Base-by-base conservation (phyloP, 2,888 invertebrate genomes). In the Lepidocyrtinus sp. region DNA sequence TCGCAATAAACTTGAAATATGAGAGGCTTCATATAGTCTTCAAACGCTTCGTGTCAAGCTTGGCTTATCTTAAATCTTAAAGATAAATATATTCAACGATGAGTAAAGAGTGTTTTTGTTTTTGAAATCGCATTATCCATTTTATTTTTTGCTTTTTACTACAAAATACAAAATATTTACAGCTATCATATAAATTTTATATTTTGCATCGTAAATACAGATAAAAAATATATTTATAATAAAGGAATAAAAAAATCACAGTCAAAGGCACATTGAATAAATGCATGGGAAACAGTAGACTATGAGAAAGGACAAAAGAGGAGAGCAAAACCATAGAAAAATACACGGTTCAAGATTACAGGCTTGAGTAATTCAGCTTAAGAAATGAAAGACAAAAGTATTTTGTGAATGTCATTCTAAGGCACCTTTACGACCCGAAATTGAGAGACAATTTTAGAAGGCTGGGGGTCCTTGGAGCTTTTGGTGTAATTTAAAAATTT, bases 111-210 rank as follows among this genome's bases (percentile, higher is more conserved):
- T n/a, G 19, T 17, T 59, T 59, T 17, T 17, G 12, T 5, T 19
- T 15, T 15, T 17, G 9, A 59, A 65, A 9, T 21, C 45, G 21
- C n/a, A n/a, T n/a, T n/a, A n/a, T n/a, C n/a, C n/a, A n/a, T 70
- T 55, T 68, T 70, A 59, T 59, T 25, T 70, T 59, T 70, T 55
- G 61, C 50, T 70, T 27, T 70, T 26, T 68, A 24, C n/a, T 9
- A 68, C 1, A 70, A 19, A 27, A 12, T 59, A 55, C 15, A 19
- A n/a, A n/a, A n/a, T n/a, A n/a, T n/a, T n/a, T n/a, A n/a, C n/a
- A n/a, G n/a, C n/a, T n/a, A n/a, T n/a, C n/a, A n/a, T n/a, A n/a
- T n/a, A n/a, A n/a, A n/a, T n/a, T n/a, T n/a, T n/a, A n/a, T n/a
- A n/a, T n/a, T n/a, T n/a, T n/a, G n/a, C 36, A 36, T 36, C n/a